These are phyloP conservation scores for Phymatocera aterrima DNA, from an alignment of 2,888 invertebrate species.

Conservation along the genomic window DNA sequence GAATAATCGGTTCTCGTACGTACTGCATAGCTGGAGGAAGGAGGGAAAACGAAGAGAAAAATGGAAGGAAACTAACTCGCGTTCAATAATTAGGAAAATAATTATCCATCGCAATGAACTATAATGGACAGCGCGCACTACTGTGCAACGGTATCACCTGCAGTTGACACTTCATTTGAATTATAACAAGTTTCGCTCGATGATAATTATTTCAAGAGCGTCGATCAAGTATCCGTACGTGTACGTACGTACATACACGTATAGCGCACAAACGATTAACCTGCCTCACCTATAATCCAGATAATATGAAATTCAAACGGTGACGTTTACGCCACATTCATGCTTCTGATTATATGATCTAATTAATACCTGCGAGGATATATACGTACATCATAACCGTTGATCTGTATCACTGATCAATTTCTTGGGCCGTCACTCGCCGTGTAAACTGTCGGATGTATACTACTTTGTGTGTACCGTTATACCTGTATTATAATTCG, in stretches of 20 bases:
- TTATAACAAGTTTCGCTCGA: conserved; percentile 1
- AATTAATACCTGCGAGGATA: background rate
- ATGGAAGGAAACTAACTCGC: background rate
- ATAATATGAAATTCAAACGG: background rate
- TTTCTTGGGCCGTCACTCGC: background rate
- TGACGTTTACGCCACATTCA: background rate
- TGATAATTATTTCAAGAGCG: background rate
- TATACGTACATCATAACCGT: background rate
- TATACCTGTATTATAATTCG: too few species aligned
- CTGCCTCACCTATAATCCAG: too few species aligned
- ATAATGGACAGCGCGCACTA: too few species aligned
- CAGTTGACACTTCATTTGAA: background rate
- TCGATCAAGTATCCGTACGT: background rate
- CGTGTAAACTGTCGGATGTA: background rate
- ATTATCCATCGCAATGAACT: background rate
- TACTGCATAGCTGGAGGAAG: too few species aligned
- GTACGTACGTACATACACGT: too few species aligned
- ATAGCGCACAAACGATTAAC: too few species aligned
- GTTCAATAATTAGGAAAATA: conserved; percentile 25
- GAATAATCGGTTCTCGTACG: too few species aligned
- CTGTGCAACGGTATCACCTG: background rate
- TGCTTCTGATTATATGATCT: background rate
- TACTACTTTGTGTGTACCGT: background rate
- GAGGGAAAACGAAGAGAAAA: background rate
- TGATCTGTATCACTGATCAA: background rate